Percentiles rank a stretch among this genome's conserved stretches.
These are phyloP conservation scores for Archocentrus centrarchus DNA, from an alignment of 2,113 vertebrate species.

Conservation along the genomic window DNA sequence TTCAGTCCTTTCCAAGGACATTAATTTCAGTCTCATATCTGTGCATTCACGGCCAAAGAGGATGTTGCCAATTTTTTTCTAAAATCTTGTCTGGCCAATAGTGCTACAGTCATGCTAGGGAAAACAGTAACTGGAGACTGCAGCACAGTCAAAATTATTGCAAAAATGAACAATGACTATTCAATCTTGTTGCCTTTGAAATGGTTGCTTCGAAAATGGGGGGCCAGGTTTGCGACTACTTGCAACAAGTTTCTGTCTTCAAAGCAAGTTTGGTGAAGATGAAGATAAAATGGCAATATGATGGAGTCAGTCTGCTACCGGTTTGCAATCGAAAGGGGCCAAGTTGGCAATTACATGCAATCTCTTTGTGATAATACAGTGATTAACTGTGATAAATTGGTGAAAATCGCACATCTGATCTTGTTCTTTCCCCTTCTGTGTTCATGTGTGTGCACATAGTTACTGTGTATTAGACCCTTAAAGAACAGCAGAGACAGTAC, in stretches of 20 bases:
- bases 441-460: background rate
- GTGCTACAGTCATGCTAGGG: background rate
- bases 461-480: background rate
- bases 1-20: background rate
- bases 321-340: background rate
- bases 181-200: background rate
- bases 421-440: background rate
- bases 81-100: conserved; percentile 2
- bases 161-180: background rate
- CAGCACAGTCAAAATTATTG: background rate
- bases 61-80: background rate
- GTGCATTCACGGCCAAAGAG: background rate
- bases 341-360: background rate
- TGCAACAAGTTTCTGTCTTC: background rate
- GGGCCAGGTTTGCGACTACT: background rate
- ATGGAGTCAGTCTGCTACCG: background rate
- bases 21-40: background rate
- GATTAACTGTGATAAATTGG: background rate
- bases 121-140: background rate
- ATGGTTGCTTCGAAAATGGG: background rate
- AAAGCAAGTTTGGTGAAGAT: background rate
- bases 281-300: background rate
- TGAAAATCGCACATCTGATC: background rate
- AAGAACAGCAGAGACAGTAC: background rate
- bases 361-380: background rate